phyloP scores from a whole-genome alignment of 2,113 vertebrate species.

The Uria aalge region DNA sequence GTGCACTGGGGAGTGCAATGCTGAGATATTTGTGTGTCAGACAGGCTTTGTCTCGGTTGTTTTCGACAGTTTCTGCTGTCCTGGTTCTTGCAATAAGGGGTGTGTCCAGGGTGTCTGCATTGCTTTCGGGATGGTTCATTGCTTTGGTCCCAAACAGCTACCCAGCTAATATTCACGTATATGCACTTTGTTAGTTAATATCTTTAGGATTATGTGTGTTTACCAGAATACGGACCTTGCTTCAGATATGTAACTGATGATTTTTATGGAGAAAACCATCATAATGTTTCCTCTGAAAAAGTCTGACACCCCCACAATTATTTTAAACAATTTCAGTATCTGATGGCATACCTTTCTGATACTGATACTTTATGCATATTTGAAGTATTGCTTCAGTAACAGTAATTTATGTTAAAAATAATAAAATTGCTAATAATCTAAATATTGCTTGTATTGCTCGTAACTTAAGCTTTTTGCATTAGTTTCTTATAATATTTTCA shows the following conservation, averaged over 20 bases:
- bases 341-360: not conserved
- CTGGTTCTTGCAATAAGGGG: not conserved
- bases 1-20: not conserved
- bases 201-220: not conserved
- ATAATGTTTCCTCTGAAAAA: not conserved
- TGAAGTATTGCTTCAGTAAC: not conserved
- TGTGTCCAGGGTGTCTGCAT: not conserved
- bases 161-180: rapidly evolving
- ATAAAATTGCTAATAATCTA: not conserved
- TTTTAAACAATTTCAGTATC: not conserved
- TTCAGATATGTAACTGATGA: not conserved
- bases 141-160: not conserved
- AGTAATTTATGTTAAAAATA: not conserved
- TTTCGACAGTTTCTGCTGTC: not conserved
- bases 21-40: not conserved
- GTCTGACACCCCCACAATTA: not conserved
- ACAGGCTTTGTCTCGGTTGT: not conserved
- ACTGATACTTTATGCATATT: not conserved
- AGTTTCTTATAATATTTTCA: not conserved
- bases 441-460: not conserved
- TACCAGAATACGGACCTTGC: not conserved
- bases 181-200: not conserved
- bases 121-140: not conserved
- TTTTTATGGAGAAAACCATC: not conserved
- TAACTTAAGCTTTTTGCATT: not conserved